Evolutionary conservation across 2,888 invertebrate genomes (phyloP).

Genomic region (Torymus auratus): DNA sequence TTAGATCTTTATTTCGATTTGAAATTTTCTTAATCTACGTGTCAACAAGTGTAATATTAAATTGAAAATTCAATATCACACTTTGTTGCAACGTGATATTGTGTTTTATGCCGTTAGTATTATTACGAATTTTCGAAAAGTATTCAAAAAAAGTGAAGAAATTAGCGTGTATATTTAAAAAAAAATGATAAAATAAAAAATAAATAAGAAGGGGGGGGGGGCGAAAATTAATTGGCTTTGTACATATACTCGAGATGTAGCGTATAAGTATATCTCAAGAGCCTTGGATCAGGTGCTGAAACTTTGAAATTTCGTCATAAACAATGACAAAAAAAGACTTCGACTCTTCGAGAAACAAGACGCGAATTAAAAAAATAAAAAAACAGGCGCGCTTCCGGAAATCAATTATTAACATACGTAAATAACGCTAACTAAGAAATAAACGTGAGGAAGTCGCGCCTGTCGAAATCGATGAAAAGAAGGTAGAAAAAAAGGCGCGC

Average conservation of each 20-base stretch:
- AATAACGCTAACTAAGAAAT: neutral
- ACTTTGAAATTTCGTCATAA: slow-evolving; percentile 34
- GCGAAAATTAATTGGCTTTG: slow-evolving; percentile 41
- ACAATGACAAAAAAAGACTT: slow-evolving; percentile 20
- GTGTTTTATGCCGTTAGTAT: slow-evolving; percentile 13
- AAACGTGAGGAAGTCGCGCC: neutral
- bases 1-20: neutral
- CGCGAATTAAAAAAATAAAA: neutral
- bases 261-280: slow-evolving; percentile 51
- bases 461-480: neutral
- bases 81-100: neutral
- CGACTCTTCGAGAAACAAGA: slow-evolving; percentile 34
- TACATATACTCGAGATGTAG: slow-evolving; percentile 46
- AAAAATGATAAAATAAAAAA: slow-evolving; percentile 6
- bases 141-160: slow-evolving; percentile 40
- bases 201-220: too few relatives aligned
- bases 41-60: slow-evolving; percentile 4
- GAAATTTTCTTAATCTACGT: slow-evolving; percentile 27
- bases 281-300: slow-evolving; percentile 58
- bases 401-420: slow-evolving; percentile 44
- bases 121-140: slow-evolving; percentile 47
- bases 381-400: slow-evolving; percentile 1
- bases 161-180: slow-evolving; percentile 41
- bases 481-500: slow-evolving; percentile 4
- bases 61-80: slow-evolving; percentile 21